Conservation (phyloP, 30 jellyfish, hydroid and myxozoan species). For the Hydra vulgaris region DNA sequence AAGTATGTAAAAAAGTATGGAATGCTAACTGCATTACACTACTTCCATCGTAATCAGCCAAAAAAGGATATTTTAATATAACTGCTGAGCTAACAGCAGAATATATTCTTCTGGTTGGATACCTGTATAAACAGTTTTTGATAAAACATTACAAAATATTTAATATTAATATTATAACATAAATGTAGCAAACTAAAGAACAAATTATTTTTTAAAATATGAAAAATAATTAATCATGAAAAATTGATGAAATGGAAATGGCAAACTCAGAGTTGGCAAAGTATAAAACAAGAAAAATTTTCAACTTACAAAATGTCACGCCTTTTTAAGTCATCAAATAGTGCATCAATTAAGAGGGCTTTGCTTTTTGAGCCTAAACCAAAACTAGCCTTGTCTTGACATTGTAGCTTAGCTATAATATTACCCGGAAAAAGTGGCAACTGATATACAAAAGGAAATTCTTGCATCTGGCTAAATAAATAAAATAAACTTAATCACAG, state of each 20-base stretch:
- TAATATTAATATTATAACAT: too few species aligned
- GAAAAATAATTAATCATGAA: neutral
- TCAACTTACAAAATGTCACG: neutral
- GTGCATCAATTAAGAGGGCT: neutral
- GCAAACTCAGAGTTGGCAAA: neutral
- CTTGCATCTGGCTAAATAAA: neutral
- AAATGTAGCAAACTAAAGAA: neutral
- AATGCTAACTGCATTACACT: too few species aligned
- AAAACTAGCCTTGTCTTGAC: neutral
- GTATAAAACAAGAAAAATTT: neutral
- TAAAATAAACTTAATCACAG: too few species aligned
- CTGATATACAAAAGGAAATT: neutral
- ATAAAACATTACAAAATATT: too few species aligned
- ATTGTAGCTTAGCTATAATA: neutral
- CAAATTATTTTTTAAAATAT: too few species aligned
- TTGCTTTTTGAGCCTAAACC: neutral
- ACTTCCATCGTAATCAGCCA: neutral
- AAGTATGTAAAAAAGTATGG: too few species aligned
- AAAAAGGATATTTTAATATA: neutral
- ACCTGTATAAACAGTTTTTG: neutral
- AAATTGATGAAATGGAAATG: neutral
- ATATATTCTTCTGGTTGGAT: neutral
- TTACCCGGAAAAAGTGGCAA: neutral
- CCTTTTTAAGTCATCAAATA: neutral
- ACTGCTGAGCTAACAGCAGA: neutral